These are phyloP conservation scores for Whitmania pigra DNA, from an alignment of 1,140 invertebrate genomes.

Conservation along the genomic window DNA sequence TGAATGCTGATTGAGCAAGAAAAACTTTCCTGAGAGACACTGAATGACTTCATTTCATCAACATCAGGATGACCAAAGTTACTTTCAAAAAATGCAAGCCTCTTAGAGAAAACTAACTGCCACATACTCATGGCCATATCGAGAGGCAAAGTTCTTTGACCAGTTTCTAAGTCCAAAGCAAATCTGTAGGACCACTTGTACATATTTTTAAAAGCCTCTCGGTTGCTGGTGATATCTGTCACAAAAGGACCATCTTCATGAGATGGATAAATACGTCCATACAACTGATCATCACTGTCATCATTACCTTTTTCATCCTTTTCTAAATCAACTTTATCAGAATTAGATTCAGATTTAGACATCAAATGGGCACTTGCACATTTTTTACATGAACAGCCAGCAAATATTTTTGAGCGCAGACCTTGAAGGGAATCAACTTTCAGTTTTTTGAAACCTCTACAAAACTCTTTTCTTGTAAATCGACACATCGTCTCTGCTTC, in stretches of 20 bases:
- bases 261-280: constrained; percentile 8
- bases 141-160: constrained; percentile 73
- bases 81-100: constrained; percentile 35
- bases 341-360: no score
- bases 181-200: constrained; percentile 68
- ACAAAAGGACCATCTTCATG: constrained; percentile 38
- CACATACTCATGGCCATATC: constrained; percentile 83
- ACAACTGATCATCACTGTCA: background rate
- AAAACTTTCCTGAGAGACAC: no score
- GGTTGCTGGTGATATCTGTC: constrained; percentile 59
- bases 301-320: no score
- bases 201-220: constrained; percentile 77
- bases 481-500: constrained; percentile 88
- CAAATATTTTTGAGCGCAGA: constrained; percentile 49
- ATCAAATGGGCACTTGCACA: no score
- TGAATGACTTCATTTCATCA: background rate
- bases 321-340: no score
- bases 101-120: constrained; percentile 78
- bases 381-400: background rate
- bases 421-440: constrained; percentile 69
- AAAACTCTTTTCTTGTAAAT: constrained; percentile 74
- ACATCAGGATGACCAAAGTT: constrained; percentile 32
- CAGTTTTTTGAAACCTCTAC: constrained; percentile 64
- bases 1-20: no score
- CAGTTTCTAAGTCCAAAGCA: constrained; percentile 68